These are phyloP conservation scores for Osmerus eperlanus DNA, from an alignment of 2,113 vertebrate species.

Conservation along the genomic window DNA sequence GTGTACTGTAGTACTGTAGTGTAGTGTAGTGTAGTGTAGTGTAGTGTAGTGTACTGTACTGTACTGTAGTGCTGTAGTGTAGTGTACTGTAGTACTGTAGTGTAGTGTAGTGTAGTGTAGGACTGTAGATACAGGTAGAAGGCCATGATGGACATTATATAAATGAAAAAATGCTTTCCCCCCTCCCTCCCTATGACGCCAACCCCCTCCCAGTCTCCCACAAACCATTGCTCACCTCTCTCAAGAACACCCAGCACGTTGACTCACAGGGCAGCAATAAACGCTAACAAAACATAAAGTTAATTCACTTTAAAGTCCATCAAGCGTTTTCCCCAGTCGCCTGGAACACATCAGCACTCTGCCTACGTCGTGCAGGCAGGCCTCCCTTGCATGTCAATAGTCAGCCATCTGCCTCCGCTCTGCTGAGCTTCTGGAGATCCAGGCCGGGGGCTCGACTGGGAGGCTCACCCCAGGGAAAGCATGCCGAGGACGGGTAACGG, in stretches of 20 bases:
- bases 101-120: no score
- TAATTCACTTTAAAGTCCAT: conserved; percentile 64
- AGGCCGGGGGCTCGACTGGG: conserved; percentile 40
- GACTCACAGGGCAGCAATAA: conserved; percentile 38
- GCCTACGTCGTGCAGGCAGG: conserved; percentile 41
- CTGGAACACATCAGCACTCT: conserved; percentile 41
- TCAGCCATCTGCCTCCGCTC: conserved; percentile 55
- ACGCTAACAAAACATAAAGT: conserved; percentile 53
- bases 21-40: no score
- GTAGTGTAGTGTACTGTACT: no score
- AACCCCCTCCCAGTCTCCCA: conserved; percentile 1
- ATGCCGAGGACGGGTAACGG: conserved; percentile 31
- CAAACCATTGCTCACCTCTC: conserved; percentile 10
- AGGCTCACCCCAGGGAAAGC: conserved; percentile 46
- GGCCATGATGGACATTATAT: background rate
- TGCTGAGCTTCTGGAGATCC: conserved; percentile 21
- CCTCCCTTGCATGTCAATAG: conserved; percentile 55
- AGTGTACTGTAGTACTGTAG: no score
- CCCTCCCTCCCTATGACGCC: background rate
- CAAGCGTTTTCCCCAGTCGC: conserved; percentile 48
- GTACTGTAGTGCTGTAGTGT: no score
- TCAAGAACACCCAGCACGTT: conserved; percentile 35
- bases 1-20: no score
- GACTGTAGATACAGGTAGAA: no score
- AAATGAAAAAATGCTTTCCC: conserved; percentile 3